Percentiles rank a stretch among this genome's conserved stretches.
Conservation (phyloP, 2,797 vertebrate species). For the Benthosema pterotum region DNA sequence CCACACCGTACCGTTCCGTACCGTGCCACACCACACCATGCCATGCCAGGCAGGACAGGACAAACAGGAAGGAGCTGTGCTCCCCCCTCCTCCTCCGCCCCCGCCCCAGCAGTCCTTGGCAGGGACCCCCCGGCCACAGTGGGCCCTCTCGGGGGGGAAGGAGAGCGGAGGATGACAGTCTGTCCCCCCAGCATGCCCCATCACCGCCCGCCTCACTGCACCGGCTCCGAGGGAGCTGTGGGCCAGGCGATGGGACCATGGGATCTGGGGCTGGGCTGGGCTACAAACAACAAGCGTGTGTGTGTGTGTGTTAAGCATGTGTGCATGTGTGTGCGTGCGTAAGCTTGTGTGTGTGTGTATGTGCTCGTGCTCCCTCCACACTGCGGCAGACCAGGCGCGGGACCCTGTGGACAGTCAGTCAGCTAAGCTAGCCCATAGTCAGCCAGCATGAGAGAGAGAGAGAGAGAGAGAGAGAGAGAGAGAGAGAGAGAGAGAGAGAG, state of each 20-base stretch:
- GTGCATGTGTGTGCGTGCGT: neutral
- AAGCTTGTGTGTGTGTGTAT: slow-evolving; percentile 39
- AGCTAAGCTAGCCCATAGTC: slow-evolving; percentile 44
- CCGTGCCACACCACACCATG: no score
- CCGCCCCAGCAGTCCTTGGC: slow-evolving; percentile 69
- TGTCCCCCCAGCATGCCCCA: slow-evolving; percentile 80
- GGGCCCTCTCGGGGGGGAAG: slow-evolving; percentile 75
- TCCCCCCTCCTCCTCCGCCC: no score
- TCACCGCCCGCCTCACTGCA: slow-evolving; percentile 74
- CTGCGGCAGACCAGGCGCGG: slow-evolving; percentile 66
- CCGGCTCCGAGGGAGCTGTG: slow-evolving; percentile 69
- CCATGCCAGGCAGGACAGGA: slow-evolving; percentile 57
- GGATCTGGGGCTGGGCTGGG: slow-evolving; percentile 41
- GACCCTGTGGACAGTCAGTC: slow-evolving; percentile 60
- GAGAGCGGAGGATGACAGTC: slow-evolving; percentile 80
- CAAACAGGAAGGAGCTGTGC: slow-evolving; percentile 81
- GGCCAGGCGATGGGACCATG: no score
- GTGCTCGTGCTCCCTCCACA: slow-evolving; percentile 57
- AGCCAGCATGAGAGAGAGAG: slow-evolving; percentile 54
- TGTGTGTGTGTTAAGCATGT: slow-evolving; percentile 52
- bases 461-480: no score
- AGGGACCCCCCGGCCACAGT: slow-evolving; percentile 70
- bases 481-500: no score
- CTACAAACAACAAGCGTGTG: slow-evolving; percentile 13
- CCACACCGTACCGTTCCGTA: no score